phyloP scores from a whole-genome alignment of 2,797 vertebrate species.

The Triplophysa yarkandensis region DNA sequence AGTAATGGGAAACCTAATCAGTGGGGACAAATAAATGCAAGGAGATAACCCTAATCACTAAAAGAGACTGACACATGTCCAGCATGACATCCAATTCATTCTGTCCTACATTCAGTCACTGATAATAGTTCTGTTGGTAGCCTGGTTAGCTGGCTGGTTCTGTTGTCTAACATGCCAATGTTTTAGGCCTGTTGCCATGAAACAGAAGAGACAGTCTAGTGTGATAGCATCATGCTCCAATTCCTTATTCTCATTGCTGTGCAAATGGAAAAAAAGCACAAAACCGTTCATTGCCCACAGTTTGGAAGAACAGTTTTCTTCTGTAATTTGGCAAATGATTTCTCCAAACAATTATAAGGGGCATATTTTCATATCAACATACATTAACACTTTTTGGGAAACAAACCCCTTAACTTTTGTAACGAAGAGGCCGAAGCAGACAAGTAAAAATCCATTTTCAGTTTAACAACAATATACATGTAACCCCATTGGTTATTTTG shows the following conservation, averaged over 20 bases:
- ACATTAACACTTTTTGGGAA: too few relatives aligned
- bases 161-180: slow-evolving; percentile 52
- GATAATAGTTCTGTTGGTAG: slow-evolving; percentile 45
- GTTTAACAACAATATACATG: too few relatives aligned
- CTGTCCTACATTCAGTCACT: slow-evolving; percentile 13
- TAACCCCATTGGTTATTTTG: too few relatives aligned
- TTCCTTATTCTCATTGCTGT: neutral
- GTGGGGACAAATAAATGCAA: slow-evolving; percentile 55
- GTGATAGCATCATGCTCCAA: slow-evolving; percentile 24
- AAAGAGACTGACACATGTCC: slow-evolving; percentile 29
- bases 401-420: too few relatives aligned
- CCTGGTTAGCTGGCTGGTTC: slow-evolving; percentile 36
- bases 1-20: slow-evolving; percentile 60
- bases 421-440: too few relatives aligned
- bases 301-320: too few relatives aligned
- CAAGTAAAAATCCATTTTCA: too few relatives aligned
- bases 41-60: slow-evolving; percentile 50
- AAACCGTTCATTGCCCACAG: too few relatives aligned
- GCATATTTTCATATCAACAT: too few relatives aligned
- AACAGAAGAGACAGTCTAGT: neutral
- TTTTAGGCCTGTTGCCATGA: neutral
- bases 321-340: too few relatives aligned
- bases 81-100: slow-evolving; percentile 12
- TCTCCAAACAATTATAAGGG: too few relatives aligned
- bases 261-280: neutral